A percentile compares a stretch with the other conserved stretches of the same genome.
Evolutionary conservation across 2,113 vertebrate species (phyloP).

Genomic region (Dolichotis patagonum): DNA sequence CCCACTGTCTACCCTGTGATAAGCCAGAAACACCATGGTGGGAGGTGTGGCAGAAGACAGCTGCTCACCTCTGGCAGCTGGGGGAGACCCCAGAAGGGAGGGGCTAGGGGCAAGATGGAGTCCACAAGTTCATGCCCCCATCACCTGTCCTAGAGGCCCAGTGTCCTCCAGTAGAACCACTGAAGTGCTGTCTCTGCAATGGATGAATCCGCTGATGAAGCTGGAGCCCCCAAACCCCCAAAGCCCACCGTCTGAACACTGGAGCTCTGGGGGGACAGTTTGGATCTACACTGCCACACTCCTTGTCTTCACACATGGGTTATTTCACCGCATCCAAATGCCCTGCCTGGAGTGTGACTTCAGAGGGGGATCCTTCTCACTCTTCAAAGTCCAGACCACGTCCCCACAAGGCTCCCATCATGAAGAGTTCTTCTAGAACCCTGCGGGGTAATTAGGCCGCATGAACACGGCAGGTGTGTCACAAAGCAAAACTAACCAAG

Average conservation of each 20-base stretch:
- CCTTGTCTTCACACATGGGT: not conserved
- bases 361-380: not conserved
- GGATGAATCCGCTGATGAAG: not conserved
- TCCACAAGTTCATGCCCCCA: accelerated
- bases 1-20: not conserved
- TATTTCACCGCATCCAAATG: not conserved
- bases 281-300: not conserved
- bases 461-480: not conserved
- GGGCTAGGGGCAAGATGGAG: not conserved
- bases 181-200: not conserved
- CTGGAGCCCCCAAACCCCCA: not conserved
- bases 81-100: not conserved
- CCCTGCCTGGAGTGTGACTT: not conserved
- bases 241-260: not conserved
- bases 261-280: not conserved
- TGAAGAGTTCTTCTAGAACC: not conserved
- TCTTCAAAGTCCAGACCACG: not conserved
- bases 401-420: not conserved
- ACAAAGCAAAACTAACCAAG: not conserved
- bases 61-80: too few relatives aligned
- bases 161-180: not conserved
- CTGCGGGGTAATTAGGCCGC: not conserved
- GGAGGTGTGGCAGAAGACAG: not conserved
- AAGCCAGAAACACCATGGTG: not conserved
- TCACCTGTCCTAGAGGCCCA: not conserved